Evolutionary conservation across 2,888 invertebrate genomes (phyloP).

Genomic region (Torymus texanus): DNA sequence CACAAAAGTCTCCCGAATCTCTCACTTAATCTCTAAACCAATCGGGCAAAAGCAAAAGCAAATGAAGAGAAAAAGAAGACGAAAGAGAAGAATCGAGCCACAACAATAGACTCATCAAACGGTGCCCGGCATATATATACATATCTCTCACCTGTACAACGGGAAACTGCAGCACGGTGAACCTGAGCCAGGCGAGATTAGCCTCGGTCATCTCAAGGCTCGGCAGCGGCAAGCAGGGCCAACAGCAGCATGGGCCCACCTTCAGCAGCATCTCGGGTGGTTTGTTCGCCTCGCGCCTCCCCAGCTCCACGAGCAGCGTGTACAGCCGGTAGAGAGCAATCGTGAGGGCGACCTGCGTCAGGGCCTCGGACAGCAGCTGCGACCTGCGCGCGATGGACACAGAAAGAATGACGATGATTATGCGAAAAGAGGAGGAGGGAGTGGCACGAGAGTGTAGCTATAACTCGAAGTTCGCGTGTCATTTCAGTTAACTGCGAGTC

Average conservation of each 20-base stretch:
- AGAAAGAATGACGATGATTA: neutral
- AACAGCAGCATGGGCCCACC: slow-evolving; percentile 85
- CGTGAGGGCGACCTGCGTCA: slow-evolving; percentile 83
- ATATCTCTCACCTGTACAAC: slow-evolving; percentile 80
- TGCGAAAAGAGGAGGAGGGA: too few species aligned
- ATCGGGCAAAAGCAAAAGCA: too few species aligned
- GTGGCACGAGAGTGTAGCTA: too few species aligned
- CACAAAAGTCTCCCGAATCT: too few species aligned
- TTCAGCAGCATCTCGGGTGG: slow-evolving; percentile 75
- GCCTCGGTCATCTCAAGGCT: slow-evolving; percentile 68
- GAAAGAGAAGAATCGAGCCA: too few species aligned
- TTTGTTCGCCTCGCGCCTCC: slow-evolving; percentile 74
- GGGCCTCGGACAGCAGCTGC: slow-evolving; percentile 82
- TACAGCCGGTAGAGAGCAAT: slow-evolving; percentile 83
- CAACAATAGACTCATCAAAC: too few species aligned
- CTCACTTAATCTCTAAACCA: too few species aligned
- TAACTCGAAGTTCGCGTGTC: too few species aligned
- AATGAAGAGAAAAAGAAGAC: too few species aligned
- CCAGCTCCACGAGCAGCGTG: slow-evolving; percentile 79
- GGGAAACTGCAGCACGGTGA: slow-evolving; percentile 83
- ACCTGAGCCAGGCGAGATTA: slow-evolving; percentile 74
- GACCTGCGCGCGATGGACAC: slow-evolving; percentile 70
- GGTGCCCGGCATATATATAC: slow-evolving; percentile 62
- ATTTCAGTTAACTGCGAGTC: too few species aligned
- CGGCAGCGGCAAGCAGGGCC: slow-evolving; percentile 80